Evolutionary conservation across 1,140 invertebrate genomes (phyloP), one percentile per base, ranked within the genome.

Genomic region (Galleria mellonella): DNA sequence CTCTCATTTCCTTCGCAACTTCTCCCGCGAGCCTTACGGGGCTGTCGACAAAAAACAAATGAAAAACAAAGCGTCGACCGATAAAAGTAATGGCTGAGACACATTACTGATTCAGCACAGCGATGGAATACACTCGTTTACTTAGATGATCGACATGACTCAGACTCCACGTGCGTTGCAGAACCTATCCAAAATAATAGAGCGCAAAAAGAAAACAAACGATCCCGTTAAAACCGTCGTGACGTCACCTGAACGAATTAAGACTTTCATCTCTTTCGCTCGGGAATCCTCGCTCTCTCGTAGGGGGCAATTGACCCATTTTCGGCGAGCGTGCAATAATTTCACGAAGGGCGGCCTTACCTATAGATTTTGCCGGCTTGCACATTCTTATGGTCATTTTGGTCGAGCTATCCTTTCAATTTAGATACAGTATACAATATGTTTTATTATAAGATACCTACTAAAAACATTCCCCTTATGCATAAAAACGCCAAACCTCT

Each of bases 221-320:
- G 55, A 55, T 50, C 47, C 69, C 64, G 67, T 74, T 72, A 75
- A 77, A 76, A 67, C 57, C 60, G 55, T 43, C 56, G 62, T 83
- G 77, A 78, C 77, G 81, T 82, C 77, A 84, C 73, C 70, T 76
- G 71, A 76, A 70, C 71, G 75, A 79, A 76, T 78, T 76, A 76
- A 69, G 55, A 59, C 56, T 53, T 64, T 62, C 43, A 44, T 76
- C 76, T 58, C 60, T 72, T 48, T 79, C 67, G 40, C 51, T 43
- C 72, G 58, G 45, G 39, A 49, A 48, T 36, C 74, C 70, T 62
- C 74, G 37, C 66, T 78, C 63, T 48, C 43, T 39, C 64, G 36
- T 29, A 63, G 72, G 70, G 60, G 71, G 77, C 81, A 81, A 81
- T 84, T 84, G 77, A 84, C 81, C 81, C 78, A 84, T 81, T 82